These are phyloP conservation scores for Plagiodera versicolora DNA, from an alignment of 2,888 invertebrate genomes.

Conservation along the genomic window DNA sequence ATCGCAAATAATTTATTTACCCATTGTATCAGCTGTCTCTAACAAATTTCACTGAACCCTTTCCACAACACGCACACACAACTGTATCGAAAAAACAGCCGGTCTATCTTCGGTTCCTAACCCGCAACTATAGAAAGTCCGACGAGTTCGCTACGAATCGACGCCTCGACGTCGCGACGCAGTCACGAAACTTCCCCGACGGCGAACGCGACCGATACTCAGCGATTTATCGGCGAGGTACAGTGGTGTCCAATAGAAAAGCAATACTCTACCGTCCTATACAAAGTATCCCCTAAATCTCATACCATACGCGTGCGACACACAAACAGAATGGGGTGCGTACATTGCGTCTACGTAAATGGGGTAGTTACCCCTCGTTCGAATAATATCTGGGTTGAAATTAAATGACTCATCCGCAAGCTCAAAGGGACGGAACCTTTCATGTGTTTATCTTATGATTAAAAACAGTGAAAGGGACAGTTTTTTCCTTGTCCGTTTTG, in stretches of 20 bases:
- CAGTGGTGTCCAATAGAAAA: too few relatives aligned
- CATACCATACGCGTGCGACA: constrained; percentile 16
- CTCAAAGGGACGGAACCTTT: constrained; percentile 11
- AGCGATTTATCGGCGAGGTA: too few relatives aligned
- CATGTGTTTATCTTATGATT: neutral
- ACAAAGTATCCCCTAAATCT: neutral
- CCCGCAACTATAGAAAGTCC: too few relatives aligned
- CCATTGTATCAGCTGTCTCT: too few relatives aligned
- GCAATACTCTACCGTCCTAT: too few relatives aligned
- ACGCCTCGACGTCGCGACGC: constrained; percentile 57
- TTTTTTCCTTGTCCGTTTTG: neutral
- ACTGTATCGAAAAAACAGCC: too few relatives aligned
- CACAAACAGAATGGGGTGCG: constrained; percentile 18
- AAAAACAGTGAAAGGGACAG: neutral
- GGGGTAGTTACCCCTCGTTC: constrained; percentile 14
- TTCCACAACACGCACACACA: too few relatives aligned
- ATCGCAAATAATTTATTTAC: too few relatives aligned
- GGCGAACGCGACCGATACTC: neutral
- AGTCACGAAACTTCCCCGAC: constrained; percentile 46
- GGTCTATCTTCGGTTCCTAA: too few relatives aligned
- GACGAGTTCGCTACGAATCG: constrained; percentile 29
- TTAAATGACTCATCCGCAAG: constrained; percentile 33
- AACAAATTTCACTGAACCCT: too few relatives aligned
- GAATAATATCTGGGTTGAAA: constrained; percentile 29
- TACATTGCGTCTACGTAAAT: constrained; percentile 6